Evolutionary conservation across 2,113 vertebrate species (phyloP).

Genomic region (Thamnophis sirtalis): DNA sequence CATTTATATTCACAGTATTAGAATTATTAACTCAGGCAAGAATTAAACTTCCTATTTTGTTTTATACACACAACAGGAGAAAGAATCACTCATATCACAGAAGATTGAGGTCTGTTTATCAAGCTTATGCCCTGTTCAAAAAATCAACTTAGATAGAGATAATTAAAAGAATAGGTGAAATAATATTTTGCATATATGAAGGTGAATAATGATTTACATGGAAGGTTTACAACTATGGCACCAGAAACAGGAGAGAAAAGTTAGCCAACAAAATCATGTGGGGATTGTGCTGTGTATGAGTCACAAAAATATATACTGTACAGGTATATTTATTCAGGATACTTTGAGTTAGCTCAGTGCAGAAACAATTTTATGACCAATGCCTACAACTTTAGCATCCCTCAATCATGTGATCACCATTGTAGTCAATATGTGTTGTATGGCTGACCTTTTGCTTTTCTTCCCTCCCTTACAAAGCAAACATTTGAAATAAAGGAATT

Average conservation of each 20-base stretch:
- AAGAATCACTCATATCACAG: no score
- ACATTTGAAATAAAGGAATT: background rate
- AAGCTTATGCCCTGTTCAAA: background rate
- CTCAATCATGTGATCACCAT: background rate
- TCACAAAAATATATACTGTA: background rate
- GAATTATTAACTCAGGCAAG: no score
- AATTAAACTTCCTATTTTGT: no score
- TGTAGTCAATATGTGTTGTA: background rate
- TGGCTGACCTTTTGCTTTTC: background rate
- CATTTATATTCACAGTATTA: no score
- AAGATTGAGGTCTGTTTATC: background rate
- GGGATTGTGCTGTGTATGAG: background rate
- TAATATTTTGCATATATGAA: background rate
- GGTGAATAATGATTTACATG: background rate
- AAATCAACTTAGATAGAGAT: background rate
- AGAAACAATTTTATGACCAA: background rate
- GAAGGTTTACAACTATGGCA: background rate
- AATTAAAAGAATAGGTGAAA: background rate
- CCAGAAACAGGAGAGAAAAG: background rate
- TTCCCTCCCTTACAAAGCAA: background rate
- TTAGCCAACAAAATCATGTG: background rate
- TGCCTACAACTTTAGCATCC: background rate
- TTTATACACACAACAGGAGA: no score
- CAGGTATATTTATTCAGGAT: background rate
- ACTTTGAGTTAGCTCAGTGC: background rate